Evolutionary conservation across 2,888 invertebrate species (phyloP), one percentile per base, ranked within the genome.

Genomic region (Andrena chrysosceles): DNA sequence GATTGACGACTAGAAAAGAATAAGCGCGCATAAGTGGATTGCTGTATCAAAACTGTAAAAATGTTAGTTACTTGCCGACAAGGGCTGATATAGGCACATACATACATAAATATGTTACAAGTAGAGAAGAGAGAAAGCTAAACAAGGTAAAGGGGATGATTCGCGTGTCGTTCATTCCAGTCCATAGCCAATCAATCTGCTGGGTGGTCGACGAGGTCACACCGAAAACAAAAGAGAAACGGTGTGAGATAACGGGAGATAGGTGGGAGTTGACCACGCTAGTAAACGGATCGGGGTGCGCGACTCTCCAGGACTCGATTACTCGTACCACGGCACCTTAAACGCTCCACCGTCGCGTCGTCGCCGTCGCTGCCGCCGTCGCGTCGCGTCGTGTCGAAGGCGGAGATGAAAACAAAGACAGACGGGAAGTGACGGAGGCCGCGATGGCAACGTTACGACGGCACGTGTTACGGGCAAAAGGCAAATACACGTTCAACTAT

Each of bases 131-230:
- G 31, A 33, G 20, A 3, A 29, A 2, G 29, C 6, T 16, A 16
- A 31, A 60, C 5, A 31, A 16, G 31, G 60, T 31, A 60, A 60
- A 29, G 31, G 31, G 52, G 33, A 0, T 29, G 8, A 29, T 60
- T 49, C 48, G 31, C 82, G 84, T 84, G 84, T 82, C 81, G 85
- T 84, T 88, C 84, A 84, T 88, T 89, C 83, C 83, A 77, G 73
- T 84, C 83, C 82, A 77, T 84, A 84, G 87, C 83, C 89, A 90
- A 90, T 87, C 89, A 84, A 84, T 80, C 87, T 82, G 84, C 85
- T 89, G 82, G 89, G 88, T 88, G 85, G 81, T 86, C 81, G 81
- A 63, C 78, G 86, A 70, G 78, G 76, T 77, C 78, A 71, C 70
- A 64, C 60, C 66, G 68, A 64, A 49, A 59, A 71, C 72, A 74